Conservation (phyloP, 2,113 vertebrate species). For the Chelonoidis abingdonii region DNA sequence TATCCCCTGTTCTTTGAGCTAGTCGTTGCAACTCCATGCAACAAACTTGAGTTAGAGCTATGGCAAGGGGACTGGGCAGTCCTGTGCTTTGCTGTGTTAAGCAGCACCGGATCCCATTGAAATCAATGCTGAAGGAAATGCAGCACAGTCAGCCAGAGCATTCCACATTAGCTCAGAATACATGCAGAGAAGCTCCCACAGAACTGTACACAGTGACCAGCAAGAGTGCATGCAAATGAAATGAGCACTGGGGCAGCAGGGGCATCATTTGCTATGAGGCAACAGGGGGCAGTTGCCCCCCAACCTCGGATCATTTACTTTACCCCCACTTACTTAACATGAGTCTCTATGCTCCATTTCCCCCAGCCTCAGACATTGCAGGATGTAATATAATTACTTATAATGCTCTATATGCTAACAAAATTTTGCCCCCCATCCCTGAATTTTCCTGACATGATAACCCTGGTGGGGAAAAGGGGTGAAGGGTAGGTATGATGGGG, state of each 20-base stretch:
- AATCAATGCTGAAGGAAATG: background rate
- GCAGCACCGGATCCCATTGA: accelerated
- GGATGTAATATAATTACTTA: background rate
- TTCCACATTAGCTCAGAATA: accelerated
- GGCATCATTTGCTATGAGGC: background rate
- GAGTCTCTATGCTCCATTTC: background rate
- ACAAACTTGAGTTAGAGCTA: background rate
- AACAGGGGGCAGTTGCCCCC: background rate
- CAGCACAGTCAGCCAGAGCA: accelerated
- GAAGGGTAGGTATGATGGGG: background rate
- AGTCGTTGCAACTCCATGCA: background rate
- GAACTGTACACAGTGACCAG: accelerated
- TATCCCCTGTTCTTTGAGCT: background rate
- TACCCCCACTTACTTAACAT: background rate
- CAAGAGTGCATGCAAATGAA: background rate
- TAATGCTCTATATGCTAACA: background rate
- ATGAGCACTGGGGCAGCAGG: background rate
- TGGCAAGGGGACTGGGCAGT: background rate
- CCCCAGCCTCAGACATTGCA: background rate
- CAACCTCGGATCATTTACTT: background rate
- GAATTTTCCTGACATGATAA: background rate
- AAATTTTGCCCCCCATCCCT: background rate
- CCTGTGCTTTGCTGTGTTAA: background rate
- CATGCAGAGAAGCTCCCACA: accelerated
- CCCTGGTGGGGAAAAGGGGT: background rate